Evolutionary conservation across 2,888 invertebrate species (phyloP), one percentile per base, ranked within the genome.

Genomic region (Stenodema calcarata): DNA sequence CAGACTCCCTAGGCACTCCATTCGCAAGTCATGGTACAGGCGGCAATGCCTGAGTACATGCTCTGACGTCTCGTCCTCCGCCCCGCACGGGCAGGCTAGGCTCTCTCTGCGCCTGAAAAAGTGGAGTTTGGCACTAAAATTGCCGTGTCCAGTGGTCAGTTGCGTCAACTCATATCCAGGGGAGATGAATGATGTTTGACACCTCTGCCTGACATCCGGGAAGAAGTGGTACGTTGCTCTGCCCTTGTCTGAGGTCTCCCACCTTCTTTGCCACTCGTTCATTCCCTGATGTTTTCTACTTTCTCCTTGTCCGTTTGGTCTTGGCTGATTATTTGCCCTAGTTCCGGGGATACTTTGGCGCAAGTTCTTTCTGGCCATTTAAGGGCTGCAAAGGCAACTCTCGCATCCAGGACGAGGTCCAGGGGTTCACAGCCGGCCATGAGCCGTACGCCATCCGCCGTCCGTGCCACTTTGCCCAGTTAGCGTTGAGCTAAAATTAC

Each of bases 51-150:
- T 42, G n/a, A 85, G 23, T 4, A 85, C 76, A 41, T 85, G 85
- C 27, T 85, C 75, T 1, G 76, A 75, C 4, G 75, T 76, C 27
- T 85, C 85, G 7, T 41, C 47, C 1, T 6, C 75, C 2, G 18
- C 9, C 9, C 85, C 85, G 41, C 85, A 85, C 11, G 23, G 14
- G 47, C 85, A 85, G 1, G 18, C 7, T 12, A 7, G 23, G 4
- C 14, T 41, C n/a, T 76, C 76, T 76, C 76, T 9, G 11, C 50
- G 18, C 42, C 42, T 76, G 85, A 83, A 83, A n/a, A 35, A 70
- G 18, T 18, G 30, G 6, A n/a, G n/a, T n/a, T n/a, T n/a, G n/a
- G n/a, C n/a, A n/a, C n/a, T n/a, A n/a, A n/a, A n/a, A n/a, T n/a
- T n/a, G n/a, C n/a, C n/a, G n/a, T n/a, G 83, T 3, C 83, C 83